Conservation (phyloP, 2,797 vertebrate species). For the Chelidonichthys spinosus region DNA sequence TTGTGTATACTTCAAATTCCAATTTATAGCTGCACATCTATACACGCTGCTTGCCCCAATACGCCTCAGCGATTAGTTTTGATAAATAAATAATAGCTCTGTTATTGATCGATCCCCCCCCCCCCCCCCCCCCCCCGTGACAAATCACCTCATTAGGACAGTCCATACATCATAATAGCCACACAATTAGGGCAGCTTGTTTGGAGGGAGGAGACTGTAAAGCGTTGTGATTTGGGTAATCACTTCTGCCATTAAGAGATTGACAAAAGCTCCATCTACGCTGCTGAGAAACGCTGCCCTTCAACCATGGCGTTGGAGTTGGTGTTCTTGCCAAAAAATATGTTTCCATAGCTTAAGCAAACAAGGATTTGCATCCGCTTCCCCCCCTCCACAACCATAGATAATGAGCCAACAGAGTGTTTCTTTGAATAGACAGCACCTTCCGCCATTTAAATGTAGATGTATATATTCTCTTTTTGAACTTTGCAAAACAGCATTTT, state of each 20-base stretch:
- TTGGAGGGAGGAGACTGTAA: conserved; percentile 71
- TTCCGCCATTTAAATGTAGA: conserved; percentile 21
- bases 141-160: conserved; percentile 76
- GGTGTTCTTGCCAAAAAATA: conserved; percentile 1
- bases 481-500: conserved; percentile 35
- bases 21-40: conserved; percentile 35
- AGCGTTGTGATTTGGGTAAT: conserved; percentile 72
- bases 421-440: background rate
- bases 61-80: conserved; percentile 66
- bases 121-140: conserved; percentile 66
- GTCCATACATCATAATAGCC: conserved; percentile 75
- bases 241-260: conserved; percentile 71
- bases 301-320: conserved; percentile 12
- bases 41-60: conserved; percentile 41
- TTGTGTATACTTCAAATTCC: conserved; percentile 18
- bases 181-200: conserved; percentile 71
- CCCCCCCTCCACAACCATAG: background rate
- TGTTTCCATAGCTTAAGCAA: conserved; percentile 34
- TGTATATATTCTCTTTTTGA: conserved; percentile 34
- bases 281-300: conserved; percentile 26
- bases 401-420: conserved; percentile 1
- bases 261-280: conserved; percentile 54
- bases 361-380: background rate
- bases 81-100: conserved; percentile 76
- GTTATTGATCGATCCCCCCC: conserved; percentile 79